Evolutionary conservation across 2,888 invertebrate species (phyloP).

Genomic region (Cerastoderma edule): DNA sequence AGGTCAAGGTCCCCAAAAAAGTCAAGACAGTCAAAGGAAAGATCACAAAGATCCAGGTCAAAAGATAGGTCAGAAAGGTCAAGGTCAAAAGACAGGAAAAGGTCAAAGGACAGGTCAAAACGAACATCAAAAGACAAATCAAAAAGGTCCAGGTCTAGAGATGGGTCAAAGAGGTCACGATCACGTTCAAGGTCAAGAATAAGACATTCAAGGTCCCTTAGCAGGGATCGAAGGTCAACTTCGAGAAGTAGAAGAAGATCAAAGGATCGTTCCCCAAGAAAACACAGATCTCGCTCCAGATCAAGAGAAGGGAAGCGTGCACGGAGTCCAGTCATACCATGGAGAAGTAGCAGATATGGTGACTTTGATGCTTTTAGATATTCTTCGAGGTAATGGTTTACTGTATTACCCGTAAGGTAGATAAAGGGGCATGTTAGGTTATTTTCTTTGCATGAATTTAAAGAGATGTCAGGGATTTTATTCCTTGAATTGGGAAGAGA

Average conservation of each 20-base stretch:
- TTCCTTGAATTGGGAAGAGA: too few species aligned
- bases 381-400: slow-evolving; percentile 47
- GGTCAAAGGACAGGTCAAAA: slow-evolving; percentile 34
- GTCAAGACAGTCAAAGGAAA: slow-evolving; percentile 53
- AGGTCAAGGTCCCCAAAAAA: slow-evolving; percentile 65
- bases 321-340: slow-evolving; percentile 47
- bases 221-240: slow-evolving; percentile 28
- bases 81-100: slow-evolving; percentile 29
- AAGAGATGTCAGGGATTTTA: too few species aligned
- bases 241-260: slow-evolving; percentile 39
- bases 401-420: too few species aligned
- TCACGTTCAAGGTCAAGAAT: slow-evolving; percentile 38
- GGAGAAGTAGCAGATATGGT: slow-evolving; percentile 57
- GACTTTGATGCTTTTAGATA: slow-evolving; percentile 61
- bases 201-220: slow-evolving; percentile 46
- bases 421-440: too few species aligned
- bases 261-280: slow-evolving; percentile 31
- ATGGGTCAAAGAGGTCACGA: slow-evolving; percentile 30
- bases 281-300: slow-evolving; percentile 28
- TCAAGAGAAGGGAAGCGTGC: slow-evolving; percentile 29
- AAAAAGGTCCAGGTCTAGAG: slow-evolving; percentile 21
- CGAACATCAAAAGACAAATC: slow-evolving; percentile 31
- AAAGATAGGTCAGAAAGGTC: slow-evolving; percentile 20
- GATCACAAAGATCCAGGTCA: slow-evolving; percentile 34
- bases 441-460: too few species aligned